A percentile compares a stretch with the other conserved stretches of the same genome.
These are phyloP conservation scores for Erebia epiphron DNA, from an alignment of 2,888 invertebrate genomes.

Conservation along the genomic window DNA sequence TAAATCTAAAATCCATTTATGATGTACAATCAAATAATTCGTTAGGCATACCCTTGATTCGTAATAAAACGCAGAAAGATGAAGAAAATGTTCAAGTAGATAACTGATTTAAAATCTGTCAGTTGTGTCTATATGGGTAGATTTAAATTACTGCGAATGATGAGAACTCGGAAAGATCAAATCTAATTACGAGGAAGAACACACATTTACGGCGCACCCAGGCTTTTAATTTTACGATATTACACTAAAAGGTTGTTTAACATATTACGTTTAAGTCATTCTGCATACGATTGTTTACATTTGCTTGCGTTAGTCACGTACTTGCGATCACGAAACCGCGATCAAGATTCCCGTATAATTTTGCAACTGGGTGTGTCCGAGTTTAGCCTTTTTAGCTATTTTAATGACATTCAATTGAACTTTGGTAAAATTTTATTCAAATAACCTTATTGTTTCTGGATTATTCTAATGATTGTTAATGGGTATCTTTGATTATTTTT, in stretches of 20 bases:
- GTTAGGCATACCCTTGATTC: no score
- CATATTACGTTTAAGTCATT: constrained; percentile 39
- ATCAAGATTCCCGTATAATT: constrained; percentile 56
- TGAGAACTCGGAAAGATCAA: neutral
- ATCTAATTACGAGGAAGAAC: constrained; percentile 21
- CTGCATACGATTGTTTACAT: constrained; percentile 52
- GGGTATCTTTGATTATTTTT: neutral
- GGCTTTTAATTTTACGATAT: constrained; percentile 26
- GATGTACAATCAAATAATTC: no score
- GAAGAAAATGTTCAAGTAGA: no score
- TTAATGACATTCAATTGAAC: constrained; percentile 19
- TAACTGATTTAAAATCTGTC: no score
- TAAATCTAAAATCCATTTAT: neutral
- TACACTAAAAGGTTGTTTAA: constrained; percentile 30
- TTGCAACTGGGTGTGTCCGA: constrained; percentile 51
- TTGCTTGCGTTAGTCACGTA: constrained; percentile 64
- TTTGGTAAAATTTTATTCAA: neutral
- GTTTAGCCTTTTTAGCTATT: constrained; percentile 43
- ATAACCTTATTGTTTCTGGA: constrained; percentile 3
- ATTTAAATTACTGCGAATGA: neutral
- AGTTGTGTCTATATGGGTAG: no score
- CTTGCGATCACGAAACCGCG: constrained; percentile 67
- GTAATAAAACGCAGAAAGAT: no score
- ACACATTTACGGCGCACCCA: constrained; percentile 25
- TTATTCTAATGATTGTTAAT: neutral